phyloP scores from a whole-genome alignment of 2,113 vertebrate species.

The Pterocles orientalis region DNA sequence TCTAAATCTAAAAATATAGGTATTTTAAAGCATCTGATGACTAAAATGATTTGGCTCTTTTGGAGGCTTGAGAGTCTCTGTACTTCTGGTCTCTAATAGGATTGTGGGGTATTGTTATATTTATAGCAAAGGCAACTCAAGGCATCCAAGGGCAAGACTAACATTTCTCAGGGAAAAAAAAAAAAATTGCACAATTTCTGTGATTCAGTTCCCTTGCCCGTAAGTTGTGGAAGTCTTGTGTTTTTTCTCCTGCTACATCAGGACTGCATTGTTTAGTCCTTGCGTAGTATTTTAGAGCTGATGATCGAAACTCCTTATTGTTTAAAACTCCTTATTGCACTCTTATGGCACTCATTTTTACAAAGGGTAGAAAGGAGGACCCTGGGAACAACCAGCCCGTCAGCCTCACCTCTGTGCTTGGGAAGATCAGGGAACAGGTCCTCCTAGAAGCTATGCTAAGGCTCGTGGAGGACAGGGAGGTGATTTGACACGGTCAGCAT shows the following conservation, averaged over 20 bases:
- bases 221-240: not conserved
- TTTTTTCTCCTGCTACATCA: not conserved
- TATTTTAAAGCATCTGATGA: not conserved
- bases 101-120: not conserved
- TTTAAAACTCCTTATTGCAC: not conserved
- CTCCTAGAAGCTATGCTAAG: not conserved
- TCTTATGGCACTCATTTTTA: not conserved
- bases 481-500: not conserved
- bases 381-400: too few species aligned
- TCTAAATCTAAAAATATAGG: not conserved
- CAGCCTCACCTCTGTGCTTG: not conserved
- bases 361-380: not conserved
- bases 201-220: not conserved
- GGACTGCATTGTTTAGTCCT: not conserved
- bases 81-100: not conserved
- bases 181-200: not conserved
- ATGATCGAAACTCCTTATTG: not conserved
- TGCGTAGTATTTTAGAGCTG: not conserved
- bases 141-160: not conserved
- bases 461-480: not conserved
- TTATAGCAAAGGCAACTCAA: not conserved
- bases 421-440: not conserved
- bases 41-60: not conserved
- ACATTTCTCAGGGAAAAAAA: not conserved
- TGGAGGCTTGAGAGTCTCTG: not conserved